phyloP scores from a whole-genome alignment of 2,113 vertebrate genomes.

The Esox niger region DNA sequence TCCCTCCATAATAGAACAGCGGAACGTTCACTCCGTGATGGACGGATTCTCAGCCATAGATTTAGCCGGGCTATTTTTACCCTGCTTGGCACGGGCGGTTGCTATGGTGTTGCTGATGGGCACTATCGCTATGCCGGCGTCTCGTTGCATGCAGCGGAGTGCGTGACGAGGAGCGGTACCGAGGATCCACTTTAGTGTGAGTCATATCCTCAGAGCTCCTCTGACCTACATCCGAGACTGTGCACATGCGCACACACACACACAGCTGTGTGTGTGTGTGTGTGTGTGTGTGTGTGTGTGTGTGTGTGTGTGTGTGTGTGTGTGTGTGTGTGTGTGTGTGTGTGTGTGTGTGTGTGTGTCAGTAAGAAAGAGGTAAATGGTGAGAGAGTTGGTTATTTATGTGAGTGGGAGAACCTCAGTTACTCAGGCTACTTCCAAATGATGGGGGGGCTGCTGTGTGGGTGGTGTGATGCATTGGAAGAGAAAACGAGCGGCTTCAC shows the following conservation, averaged over 20 bases:
- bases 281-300: background rate
- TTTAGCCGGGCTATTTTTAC: conserved; percentile 64
- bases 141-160: conserved; percentile 40
- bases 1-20: conserved; percentile 5
- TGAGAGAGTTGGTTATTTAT: no score
- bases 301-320: background rate
- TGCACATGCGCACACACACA: conserved; percentile 30
- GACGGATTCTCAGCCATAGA: conserved; percentile 50
- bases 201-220: conserved; percentile 69
- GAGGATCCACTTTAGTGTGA: conserved; percentile 65
- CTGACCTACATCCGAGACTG: conserved; percentile 67
- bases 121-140: conserved; percentile 58
- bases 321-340: background rate
- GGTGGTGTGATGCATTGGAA: conserved; percentile 1
- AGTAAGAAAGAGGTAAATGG: no score
- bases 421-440: background rate
- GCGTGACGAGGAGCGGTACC: conserved; percentile 39
- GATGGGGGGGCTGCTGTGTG: background rate
- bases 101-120: conserved; percentile 66
- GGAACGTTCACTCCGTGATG: background rate
- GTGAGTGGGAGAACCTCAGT: background rate
- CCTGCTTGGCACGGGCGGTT: conserved; percentile 47
- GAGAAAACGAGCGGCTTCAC: background rate
- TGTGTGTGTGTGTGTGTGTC: background rate
- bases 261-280: conserved; percentile 3